These are phyloP conservation scores for Oligia strigilis DNA, from an alignment of 2,888 invertebrate genomes.

Conservation along the genomic window DNA sequence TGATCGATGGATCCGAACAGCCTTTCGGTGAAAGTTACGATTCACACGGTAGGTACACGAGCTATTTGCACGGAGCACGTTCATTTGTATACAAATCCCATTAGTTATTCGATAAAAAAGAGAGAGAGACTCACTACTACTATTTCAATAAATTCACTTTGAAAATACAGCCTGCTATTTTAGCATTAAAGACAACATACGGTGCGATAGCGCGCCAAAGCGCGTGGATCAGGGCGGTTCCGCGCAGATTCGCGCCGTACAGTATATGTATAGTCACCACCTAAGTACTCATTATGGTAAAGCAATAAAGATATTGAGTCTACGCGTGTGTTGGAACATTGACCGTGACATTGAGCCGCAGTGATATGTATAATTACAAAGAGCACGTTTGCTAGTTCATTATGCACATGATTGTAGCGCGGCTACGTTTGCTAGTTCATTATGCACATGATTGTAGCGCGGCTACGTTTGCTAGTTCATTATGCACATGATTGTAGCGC, in stretches of 20 bases:
- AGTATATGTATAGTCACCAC: too few relatives aligned
- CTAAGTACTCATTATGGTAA: too few relatives aligned
- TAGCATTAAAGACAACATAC: slow-evolving; percentile 8
- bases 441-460: too few relatives aligned
- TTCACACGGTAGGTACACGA: slow-evolving; percentile 13
- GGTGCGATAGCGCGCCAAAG: background rate
- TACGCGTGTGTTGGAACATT: background rate
- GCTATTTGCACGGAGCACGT: slow-evolving; percentile 30
- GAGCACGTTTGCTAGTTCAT: background rate
- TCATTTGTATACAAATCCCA: slow-evolving; percentile 29
- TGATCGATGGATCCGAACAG: slow-evolving; percentile 38
- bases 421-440: too few relatives aligned
- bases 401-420: too few relatives aligned
- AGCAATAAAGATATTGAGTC: too few relatives aligned
- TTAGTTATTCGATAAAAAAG: slow-evolving; percentile 29
- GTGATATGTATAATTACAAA: background rate
- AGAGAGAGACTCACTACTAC: slow-evolving; percentile 27
- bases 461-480: too few relatives aligned
- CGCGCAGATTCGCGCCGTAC: background rate
- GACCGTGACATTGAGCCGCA: slow-evolving; percentile 13
- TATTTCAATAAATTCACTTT: slow-evolving; percentile 34
- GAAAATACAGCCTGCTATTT: slow-evolving; percentile 4
- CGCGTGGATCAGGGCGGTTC: too few relatives aligned
- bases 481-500: too few relatives aligned
- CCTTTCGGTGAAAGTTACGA: slow-evolving; percentile 14